Evolutionary conservation across 2,113 vertebrate species (phyloP).

Genomic region (Scomber colias): DNA sequence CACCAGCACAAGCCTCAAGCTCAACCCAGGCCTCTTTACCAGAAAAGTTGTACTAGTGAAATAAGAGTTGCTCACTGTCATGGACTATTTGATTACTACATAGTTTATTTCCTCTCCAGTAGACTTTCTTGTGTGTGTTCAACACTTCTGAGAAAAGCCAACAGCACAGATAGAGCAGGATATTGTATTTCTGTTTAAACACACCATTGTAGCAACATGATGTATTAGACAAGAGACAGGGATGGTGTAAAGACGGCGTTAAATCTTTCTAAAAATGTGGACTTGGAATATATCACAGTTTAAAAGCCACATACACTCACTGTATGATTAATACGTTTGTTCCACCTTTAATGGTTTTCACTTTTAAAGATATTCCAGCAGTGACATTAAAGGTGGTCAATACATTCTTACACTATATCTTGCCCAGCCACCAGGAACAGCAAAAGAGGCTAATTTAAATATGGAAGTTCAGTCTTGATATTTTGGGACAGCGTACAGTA

Average conservation of each 20-base stretch:
- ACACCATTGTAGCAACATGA: slow-evolving; percentile 7
- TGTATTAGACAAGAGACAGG: not conserved
- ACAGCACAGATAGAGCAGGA: slow-evolving; percentile 17
- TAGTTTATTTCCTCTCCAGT: slow-evolving; percentile 44
- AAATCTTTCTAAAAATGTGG: not conserved
- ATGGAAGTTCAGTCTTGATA: no score
- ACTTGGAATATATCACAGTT: not conserved
- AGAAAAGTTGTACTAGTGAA: slow-evolving; percentile 46
- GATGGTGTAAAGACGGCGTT: not conserved
- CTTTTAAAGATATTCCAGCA: not conserved
- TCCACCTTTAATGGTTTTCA: not conserved
- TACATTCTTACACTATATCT: no score
- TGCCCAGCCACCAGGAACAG: no score
- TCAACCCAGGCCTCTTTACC: slow-evolving; percentile 46
- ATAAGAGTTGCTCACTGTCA: slow-evolving; percentile 64
- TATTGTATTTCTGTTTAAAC: slow-evolving; percentile 30
- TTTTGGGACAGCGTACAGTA: no score
- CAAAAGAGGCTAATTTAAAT: no score
- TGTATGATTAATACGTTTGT: not conserved
- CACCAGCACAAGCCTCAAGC: slow-evolving; percentile 17
- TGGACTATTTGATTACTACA: slow-evolving; percentile 49
- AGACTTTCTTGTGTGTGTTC: slow-evolving; percentile 32
- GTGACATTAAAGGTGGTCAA: not conserved
- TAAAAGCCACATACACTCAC: not conserved
- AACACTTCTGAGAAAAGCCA: slow-evolving; percentile 50